Evolutionary conservation across 37 sponge, comb jelly and placozoan species (phyloP).

Genomic region (Geodia barretti): DNA sequence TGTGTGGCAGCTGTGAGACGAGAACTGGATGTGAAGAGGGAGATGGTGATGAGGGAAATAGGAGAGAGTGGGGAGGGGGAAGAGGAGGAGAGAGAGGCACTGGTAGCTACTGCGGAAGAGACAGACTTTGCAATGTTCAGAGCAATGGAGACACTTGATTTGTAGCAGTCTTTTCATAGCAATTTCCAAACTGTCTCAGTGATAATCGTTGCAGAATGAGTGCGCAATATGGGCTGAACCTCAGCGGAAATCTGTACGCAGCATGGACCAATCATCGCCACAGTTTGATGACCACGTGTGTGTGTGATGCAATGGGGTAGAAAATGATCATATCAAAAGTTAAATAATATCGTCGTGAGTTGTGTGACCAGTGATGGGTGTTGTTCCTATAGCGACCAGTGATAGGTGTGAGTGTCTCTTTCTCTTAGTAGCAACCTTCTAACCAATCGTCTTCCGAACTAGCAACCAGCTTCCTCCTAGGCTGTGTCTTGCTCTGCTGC

Average conservation of each 20-base stretch:
- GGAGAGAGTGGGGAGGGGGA: neutral
- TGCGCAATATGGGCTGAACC: no score
- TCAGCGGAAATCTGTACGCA: no score
- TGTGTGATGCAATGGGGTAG: neutral
- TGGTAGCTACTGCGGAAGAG: neutral
- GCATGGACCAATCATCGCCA: no score
- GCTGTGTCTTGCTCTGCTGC: neutral
- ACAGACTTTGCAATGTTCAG: neutral
- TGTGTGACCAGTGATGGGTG: neutral
- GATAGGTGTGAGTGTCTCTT: no score
- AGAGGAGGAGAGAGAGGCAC: neutral
- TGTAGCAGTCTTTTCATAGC: no score
- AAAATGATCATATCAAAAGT: no score
- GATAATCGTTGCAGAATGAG: no score
- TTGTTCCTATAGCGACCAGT: neutral
- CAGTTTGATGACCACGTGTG: no score
- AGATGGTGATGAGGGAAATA: neutral
- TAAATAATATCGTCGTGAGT: no score
- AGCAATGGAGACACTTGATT: neutral
- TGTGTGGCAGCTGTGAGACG: neutral
- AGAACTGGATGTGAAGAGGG: neutral
- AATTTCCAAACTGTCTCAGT: no score
- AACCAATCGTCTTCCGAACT: conserved; percentile 39
- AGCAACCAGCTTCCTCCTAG: no score
- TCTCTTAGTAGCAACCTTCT: conserved; percentile 45